Evolutionary conservation across 2,888 invertebrate genomes (phyloP).

Genomic region (Lycocerus yunnanus): DNA sequence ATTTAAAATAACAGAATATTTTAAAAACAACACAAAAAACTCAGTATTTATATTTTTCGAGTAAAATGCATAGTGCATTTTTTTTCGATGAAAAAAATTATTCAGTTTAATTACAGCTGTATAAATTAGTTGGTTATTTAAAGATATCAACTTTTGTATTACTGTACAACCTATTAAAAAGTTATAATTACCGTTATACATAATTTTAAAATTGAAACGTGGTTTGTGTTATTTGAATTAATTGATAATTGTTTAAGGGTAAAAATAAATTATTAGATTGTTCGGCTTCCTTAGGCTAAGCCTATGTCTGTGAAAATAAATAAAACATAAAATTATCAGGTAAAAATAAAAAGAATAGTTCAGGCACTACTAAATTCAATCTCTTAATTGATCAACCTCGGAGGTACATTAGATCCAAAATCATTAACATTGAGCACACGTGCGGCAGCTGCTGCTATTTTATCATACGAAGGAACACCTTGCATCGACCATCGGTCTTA

Average conservation of each 20-base stretch:
- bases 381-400: conserved; percentile 36
- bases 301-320: background rate
- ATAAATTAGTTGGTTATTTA: no score
- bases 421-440: conserved; percentile 36
- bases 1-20: no score
- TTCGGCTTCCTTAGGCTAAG: background rate
- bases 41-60: no score
- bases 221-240: no score
- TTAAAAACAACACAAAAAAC: no score
- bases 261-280: background rate
- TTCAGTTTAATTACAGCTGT: no score
- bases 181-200: no score
- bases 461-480: conserved; percentile 33
- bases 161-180: no score
- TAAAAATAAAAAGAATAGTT: background rate
- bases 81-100: no score
- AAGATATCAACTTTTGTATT: no score
- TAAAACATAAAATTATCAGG: background rate
- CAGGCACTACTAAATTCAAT: conserved; percentile 12
- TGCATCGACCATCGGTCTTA: conserved; percentile 30
- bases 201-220: no score
- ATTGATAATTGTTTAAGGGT: background rate
- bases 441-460: conserved; percentile 37
- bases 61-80: no score
- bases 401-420: conserved; percentile 22